Base-by-base conservation (phyloP, 2,888 invertebrate species). In the Thelaira solivaga region DNA sequence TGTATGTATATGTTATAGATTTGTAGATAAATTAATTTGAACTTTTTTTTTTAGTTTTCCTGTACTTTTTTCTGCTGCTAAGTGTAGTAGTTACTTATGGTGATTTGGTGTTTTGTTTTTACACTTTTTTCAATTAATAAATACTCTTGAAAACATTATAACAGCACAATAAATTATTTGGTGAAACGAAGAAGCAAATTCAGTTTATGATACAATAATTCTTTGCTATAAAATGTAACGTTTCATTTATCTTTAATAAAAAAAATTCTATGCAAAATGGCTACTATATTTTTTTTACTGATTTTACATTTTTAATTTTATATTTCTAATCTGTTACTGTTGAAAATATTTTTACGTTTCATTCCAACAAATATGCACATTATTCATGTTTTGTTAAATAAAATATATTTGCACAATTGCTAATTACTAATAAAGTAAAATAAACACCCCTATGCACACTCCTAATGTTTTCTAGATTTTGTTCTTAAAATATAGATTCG, bases 391-490 rank as follows among this genome's bases (percentile, higher is more conserved):
- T 49, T 43, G 22, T 18, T 16, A 45, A 31, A 57, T 18, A 29
- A 62, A 8, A n/a, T 39, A 26, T 85, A 83, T 84, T 85, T 85
- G 84, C 84, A 86, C 86, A 84, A 83, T 81, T 84, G 84, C 81
- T 85, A 84, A 83, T 81, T 84, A 84, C 81, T 85, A 79, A 81
- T 81, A 79, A 80, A 82, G 72, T 74, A 55, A 31, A 41, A 65
- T 26, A 53, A 34, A 11, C 13, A 26, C 31, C 61, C 11, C 22
- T 36, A 29, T 34, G 7, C 61, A 47, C 4, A 55, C 72, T 49
- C 34, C 49, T 57, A 62, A 76, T 80, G 80, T 79, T 72, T 76
- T 67, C 78, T 74, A 49, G 57, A 64, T 67, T 67, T 67, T 76
- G 51, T 71, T 72, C 8, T 53, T 45, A 53, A 43, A 72, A 45